phyloP scores from a whole-genome alignment of 2,113 vertebrate genomes.

The Morone saxatilis region DNA sequence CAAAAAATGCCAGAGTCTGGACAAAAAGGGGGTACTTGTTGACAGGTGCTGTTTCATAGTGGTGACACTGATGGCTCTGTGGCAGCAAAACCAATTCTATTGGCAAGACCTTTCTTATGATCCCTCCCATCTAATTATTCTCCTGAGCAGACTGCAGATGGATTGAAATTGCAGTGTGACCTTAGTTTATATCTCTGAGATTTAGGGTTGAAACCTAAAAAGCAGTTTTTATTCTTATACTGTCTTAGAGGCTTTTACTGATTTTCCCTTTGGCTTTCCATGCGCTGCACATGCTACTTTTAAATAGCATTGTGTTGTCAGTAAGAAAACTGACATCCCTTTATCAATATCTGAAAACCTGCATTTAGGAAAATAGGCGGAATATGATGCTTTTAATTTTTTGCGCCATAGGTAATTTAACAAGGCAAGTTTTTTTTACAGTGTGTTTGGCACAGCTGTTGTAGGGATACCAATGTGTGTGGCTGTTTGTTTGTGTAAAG shows the following conservation, averaged over 20 bases:
- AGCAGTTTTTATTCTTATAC: background rate
- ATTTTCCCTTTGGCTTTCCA: background rate
- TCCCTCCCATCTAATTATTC: slow-evolving; percentile 40
- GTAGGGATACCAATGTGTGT: background rate
- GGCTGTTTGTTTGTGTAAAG: slow-evolving; percentile 1
- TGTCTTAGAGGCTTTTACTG: background rate
- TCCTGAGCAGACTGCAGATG: slow-evolving; percentile 11
- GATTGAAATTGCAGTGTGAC: slow-evolving; percentile 39
- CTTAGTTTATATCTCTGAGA: slow-evolving; percentile 1
- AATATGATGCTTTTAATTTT: background rate
- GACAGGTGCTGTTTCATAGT: slow-evolving; percentile 18
- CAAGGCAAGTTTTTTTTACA: background rate
- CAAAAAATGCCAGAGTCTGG: background rate
- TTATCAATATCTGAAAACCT: background rate
- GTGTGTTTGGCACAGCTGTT: background rate
- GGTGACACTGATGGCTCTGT: background rate
- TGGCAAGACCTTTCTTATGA: slow-evolving; percentile 30
- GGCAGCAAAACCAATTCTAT: slow-evolving; percentile 45
- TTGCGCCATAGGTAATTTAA: background rate
- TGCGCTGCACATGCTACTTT: background rate
- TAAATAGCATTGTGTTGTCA: background rate
- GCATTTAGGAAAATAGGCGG: background rate
- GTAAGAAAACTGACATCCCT: background rate
- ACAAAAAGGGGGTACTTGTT: slow-evolving; percentile 22
- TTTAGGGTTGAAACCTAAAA: slow-evolving; percentile 9